Conservation (phyloP, 1,140 invertebrate species). For the Coboldia fuscipes region DNA sequence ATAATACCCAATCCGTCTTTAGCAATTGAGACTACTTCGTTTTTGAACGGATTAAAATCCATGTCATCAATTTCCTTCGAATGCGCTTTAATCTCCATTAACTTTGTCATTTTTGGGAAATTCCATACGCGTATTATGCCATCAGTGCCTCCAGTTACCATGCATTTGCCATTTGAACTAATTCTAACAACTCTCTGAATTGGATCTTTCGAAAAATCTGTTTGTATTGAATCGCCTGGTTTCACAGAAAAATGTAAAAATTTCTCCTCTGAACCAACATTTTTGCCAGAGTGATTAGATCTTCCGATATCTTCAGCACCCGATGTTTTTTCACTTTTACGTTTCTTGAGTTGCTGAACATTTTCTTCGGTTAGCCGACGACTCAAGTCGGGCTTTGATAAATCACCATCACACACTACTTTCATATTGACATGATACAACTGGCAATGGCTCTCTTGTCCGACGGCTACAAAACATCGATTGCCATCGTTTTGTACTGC, state of each 20-base stretch:
- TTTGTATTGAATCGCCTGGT: conserved; percentile 54
- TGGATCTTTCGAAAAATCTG: conserved; percentile 46
- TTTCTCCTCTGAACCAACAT: too few species aligned
- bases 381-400: not conserved
- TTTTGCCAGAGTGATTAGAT: too few species aligned
- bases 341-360: not conserved
- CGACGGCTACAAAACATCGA: conserved; percentile 60
- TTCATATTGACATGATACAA: conserved; percentile 62
- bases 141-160: conserved; percentile 83
- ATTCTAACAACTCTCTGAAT: conserved; percentile 73
- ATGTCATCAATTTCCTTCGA: conserved; percentile 76
- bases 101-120: conserved; percentile 53
- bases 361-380: conserved; percentile 1
- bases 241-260: conserved; percentile 44
- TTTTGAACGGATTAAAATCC: conserved; percentile 62
- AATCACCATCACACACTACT: conserved; percentile 24
- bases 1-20: conserved; percentile 66
- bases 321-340: not conserved
- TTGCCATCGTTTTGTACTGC: conserved; percentile 41
- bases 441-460: conserved; percentile 80
- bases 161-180: conserved; percentile 45
- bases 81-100: conserved; percentile 47
- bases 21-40: conserved; percentile 57
- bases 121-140: conserved; percentile 72
- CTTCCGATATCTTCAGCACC: not conserved